phyloP scores from a whole-genome alignment of 2,888 invertebrate species.

The Cynaeus angustus region DNA sequence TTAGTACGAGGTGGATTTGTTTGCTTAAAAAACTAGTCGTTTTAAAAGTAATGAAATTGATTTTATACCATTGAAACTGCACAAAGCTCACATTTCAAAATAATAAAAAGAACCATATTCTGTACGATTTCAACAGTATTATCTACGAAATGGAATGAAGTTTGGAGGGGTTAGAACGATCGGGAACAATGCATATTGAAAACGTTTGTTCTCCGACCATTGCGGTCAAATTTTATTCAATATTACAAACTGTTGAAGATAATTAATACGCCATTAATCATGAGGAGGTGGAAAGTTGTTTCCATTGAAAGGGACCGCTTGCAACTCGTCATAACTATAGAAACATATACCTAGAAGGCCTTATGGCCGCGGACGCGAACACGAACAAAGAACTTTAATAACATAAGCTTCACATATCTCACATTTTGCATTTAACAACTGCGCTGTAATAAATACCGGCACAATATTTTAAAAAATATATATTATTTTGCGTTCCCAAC shows the following conservation, averaged over 20 bases:
- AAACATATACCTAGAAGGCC: constrained; percentile 38
- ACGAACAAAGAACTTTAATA: constrained; percentile 45
- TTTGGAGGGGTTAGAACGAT: constrained; percentile 31
- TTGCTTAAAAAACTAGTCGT: constrained; percentile 31
- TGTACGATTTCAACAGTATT: constrained; percentile 35
- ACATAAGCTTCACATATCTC: constrained; percentile 42
- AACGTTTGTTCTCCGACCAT: constrained; percentile 42
- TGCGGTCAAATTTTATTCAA: constrained; percentile 50
- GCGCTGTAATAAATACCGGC: constrained; percentile 35
- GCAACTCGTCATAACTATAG: constrained; percentile 43
- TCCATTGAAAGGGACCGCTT: constrained; percentile 44
- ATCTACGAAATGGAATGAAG: constrained; percentile 36
- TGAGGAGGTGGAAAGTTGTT: constrained; percentile 47
- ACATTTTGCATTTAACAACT: constrained; percentile 42
- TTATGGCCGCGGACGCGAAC: constrained; percentile 38
- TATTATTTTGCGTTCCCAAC: constrained; percentile 23
- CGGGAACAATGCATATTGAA: constrained; percentile 40
- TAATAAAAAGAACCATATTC: constrained; percentile 37
- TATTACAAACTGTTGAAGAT: constrained; percentile 48
- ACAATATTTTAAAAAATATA: constrained; percentile 25
- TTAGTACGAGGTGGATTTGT: constrained; percentile 25
- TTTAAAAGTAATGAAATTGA: constrained; percentile 41
- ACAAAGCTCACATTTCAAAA: constrained; percentile 37
- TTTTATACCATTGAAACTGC: constrained; percentile 28
- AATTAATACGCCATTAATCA: constrained; percentile 49